phyloP scores from a whole-genome alignment of 2,113 vertebrate species.

The Clarias macrocephalus region DNA sequence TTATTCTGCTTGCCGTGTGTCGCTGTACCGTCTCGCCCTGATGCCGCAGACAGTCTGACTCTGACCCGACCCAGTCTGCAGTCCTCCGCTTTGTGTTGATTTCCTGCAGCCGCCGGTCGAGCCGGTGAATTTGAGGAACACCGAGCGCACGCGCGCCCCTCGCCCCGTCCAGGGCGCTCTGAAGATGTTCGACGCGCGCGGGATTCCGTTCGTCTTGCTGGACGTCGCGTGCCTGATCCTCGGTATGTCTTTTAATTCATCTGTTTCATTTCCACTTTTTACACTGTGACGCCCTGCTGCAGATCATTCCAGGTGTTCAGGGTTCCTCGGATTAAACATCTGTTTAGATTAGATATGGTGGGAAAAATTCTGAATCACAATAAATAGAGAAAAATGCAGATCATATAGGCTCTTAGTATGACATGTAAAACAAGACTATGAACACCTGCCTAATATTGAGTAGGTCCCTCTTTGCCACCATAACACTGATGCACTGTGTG shows the following conservation, averaged over 20 bases:
- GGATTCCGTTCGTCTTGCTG: constrained; percentile 84
- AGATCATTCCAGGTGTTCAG: background rate
- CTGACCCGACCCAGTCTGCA: background rate
- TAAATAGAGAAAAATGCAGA: background rate
- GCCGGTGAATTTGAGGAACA: background rate
- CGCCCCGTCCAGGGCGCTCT: background rate
- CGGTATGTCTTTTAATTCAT: constrained; percentile 67
- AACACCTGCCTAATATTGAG: too few species aligned
- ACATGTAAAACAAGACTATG: too few species aligned
- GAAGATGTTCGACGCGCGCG: constrained; percentile 87
- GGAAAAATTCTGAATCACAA: background rate
- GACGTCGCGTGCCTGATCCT: constrained; percentile 85
- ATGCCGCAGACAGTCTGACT: background rate
- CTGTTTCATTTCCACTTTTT: background rate
- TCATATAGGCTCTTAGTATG: background rate
- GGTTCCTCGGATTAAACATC: background rate
- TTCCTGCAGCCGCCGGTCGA: background rate
- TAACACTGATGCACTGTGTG: too few species aligned
- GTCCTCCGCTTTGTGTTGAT: background rate
- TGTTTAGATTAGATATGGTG: background rate
- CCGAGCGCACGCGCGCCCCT: background rate
- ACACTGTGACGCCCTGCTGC: background rate
- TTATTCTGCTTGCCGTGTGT: background rate
- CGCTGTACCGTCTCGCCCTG: background rate
- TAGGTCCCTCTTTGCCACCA: too few species aligned